These are phyloP conservation scores for Lophotis ruficrista DNA, from an alignment of 2,113 vertebrate species.

Conservation along the genomic window DNA sequence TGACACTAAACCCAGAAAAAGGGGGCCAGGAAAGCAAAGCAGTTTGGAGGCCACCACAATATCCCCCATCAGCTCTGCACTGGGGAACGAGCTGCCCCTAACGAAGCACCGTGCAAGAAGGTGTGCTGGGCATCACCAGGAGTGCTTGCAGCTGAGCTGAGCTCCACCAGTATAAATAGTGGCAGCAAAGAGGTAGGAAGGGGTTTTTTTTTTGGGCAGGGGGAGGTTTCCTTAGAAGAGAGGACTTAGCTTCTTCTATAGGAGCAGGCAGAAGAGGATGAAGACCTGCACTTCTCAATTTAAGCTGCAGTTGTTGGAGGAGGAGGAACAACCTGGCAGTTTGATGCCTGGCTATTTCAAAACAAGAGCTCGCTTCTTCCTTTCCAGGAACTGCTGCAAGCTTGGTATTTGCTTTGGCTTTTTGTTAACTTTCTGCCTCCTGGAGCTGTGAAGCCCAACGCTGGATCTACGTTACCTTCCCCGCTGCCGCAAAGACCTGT, in stretches of 20 bases:
- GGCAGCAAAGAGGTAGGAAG: neutral
- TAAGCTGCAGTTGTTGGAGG: neutral
- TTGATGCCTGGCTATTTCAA: neutral
- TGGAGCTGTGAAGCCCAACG: conserved; percentile 34
- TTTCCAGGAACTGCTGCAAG: conserved; percentile 46
- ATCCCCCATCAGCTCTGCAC: neutral
- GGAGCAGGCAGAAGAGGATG: neutral
- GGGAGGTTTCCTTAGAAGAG: no score
- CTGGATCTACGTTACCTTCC: conserved; percentile 17
- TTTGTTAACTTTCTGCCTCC: neutral
- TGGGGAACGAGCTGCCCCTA: neutral
- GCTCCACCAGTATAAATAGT: neutral
- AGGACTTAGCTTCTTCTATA: neutral
- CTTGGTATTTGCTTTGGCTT: conserved; percentile 72
- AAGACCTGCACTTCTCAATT: neutral
- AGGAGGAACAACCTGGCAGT: neutral
- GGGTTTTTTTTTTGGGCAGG: neutral
- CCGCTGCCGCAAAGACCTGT: conserved; percentile 1
- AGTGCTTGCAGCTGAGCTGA: conserved; percentile 30
- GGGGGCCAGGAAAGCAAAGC: neutral
- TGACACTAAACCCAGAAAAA: neutral
- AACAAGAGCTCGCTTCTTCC: neutral
- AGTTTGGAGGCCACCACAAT: neutral
- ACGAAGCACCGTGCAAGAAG: neutral
- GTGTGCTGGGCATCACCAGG: conserved; percentile 23